Conservation (phyloP, 2,113 vertebrate species). For the Brachyhypopomus occidentalis region DNA sequence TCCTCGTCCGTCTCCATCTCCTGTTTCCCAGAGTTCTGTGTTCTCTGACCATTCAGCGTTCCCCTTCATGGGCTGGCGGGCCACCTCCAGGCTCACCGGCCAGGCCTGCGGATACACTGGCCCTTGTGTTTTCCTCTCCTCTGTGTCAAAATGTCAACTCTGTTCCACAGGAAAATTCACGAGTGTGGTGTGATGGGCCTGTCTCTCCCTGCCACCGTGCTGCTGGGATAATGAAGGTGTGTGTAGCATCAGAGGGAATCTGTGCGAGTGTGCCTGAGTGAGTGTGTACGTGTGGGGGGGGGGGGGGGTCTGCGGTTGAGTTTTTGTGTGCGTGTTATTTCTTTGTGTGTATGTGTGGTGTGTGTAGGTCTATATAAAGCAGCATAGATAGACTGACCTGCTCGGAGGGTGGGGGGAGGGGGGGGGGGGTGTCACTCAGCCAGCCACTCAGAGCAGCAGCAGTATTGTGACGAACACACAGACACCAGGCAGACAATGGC, state of each 20-base stretch:
- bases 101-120: not conserved
- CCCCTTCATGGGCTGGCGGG: too few relatives aligned
- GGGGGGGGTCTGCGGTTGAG: not conserved
- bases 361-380: constrained; percentile 42
- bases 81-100: not conserved
- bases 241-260: not conserved
- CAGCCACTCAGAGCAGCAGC: constrained; percentile 62
- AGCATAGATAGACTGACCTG: constrained; percentile 40
- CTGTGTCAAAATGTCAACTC: constrained; percentile 44
- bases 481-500: constrained; percentile 73
- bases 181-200: constrained; percentile 40
- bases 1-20: constrained; percentile 20
- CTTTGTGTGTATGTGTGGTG: constrained; percentile 24
- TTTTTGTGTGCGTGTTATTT: constrained; percentile 10
- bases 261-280: not conserved
- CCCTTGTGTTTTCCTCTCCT: constrained; percentile 33
- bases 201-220: not conserved
- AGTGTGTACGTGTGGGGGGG: constrained; percentile 17
- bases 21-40: constrained; percentile 2
- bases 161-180: constrained; percentile 41
- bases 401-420: constrained; percentile 31
- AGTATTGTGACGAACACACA: constrained; percentile 64
- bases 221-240: constrained; percentile 39
- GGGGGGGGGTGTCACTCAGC: constrained; percentile 1
- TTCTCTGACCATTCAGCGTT: not conserved